Percentiles rank a stretch among this genome's conserved stretches.
These are phyloP conservation scores for Mus caroli DNA, from an alignment of 2,797 vertebrate species.

Conservation along the genomic window DNA sequence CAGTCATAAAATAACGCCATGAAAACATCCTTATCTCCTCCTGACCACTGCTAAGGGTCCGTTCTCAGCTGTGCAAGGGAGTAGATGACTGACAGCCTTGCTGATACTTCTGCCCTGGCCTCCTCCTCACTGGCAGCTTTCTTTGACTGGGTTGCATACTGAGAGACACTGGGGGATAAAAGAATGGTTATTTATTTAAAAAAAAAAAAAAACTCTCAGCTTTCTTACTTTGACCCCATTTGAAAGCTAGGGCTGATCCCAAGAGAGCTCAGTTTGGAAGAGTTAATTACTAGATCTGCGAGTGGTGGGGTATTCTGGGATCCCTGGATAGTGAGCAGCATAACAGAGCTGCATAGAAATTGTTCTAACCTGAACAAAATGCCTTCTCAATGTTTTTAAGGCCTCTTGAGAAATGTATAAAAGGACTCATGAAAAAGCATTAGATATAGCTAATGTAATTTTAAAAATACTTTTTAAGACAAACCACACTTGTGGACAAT, in stretches of 20 bases:
- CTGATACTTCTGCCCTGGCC: not conserved
- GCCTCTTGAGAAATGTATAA: not conserved
- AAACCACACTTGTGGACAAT: not conserved
- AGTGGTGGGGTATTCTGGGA: not conserved
- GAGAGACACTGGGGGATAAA: not conserved
- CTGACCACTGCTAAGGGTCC: not conserved
- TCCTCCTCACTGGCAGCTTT: not conserved
- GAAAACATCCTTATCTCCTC: constrained; percentile 28
- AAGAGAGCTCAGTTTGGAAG: constrained; percentile 65
- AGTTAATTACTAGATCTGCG: constrained; percentile 68
- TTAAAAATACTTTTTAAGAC: constrained; percentile 41
- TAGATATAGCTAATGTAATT: constrained; percentile 16
- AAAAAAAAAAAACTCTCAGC: not conserved
- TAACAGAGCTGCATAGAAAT: not conserved
- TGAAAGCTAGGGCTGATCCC: constrained; percentile 61
- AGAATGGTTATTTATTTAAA: not conserved
- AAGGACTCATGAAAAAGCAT: constrained; percentile 13
- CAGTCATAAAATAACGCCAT: not conserved
- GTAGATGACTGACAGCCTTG: not conserved
- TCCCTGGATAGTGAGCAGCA: not conserved
- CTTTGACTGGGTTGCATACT: not conserved
- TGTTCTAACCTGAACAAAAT: constrained; percentile 53
- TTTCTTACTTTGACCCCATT: constrained; percentile 49
- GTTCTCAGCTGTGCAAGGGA: not conserved
- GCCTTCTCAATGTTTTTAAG: constrained; percentile 17